A percentile compares a stretch with the other conserved stretches of the same genome.
Evolutionary conservation across 2,113 vertebrate species (phyloP).

Genomic region (Sinocyclocheilus rhinocerous): DNA sequence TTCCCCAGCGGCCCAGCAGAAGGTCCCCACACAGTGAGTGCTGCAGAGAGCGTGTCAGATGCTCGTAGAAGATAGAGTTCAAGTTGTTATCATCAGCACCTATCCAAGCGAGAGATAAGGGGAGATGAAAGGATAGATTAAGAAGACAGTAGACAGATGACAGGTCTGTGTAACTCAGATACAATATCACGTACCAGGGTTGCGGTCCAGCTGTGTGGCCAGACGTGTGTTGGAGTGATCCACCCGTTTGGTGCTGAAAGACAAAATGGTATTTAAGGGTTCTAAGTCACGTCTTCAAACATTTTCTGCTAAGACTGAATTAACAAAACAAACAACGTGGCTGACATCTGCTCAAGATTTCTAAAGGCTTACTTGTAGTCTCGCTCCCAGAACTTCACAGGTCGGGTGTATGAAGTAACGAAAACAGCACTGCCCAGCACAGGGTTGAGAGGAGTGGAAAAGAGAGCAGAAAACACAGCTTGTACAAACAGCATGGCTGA

Average conservation of each 20-base stretch:
- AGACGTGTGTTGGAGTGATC: conserved; percentile 92
- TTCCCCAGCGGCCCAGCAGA: conserved; percentile 89
- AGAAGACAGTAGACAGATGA: not conserved
- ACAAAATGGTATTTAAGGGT: not conserved
- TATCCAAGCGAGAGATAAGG: conserved; percentile 45
- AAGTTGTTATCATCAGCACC: conserved; percentile 91
- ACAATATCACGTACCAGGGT: conserved; percentile 76
- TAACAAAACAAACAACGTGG: not conserved
- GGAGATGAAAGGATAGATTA: not conserved
- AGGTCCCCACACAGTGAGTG: conserved; percentile 90
- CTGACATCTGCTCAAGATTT: not conserved
- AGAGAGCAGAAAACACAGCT: conserved; percentile 85
- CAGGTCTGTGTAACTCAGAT: not conserved
- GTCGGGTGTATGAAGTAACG: conserved; percentile 88
- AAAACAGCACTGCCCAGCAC: conserved; percentile 89
- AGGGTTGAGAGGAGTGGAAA: conserved; percentile 89
- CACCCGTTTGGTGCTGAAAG: conserved; percentile 86
- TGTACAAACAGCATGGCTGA: conserved; percentile 90
- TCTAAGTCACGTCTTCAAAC: not conserved
- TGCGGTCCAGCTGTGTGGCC: conserved; percentile 88
- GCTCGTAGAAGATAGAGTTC: conserved; percentile 92
- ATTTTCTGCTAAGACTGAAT: not conserved
- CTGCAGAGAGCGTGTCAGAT: conserved; percentile 88
- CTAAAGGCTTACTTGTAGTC: conserved; percentile 85
- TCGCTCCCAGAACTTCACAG: conserved; percentile 90